Base-by-base conservation (phyloP, 1,140 invertebrate species). In the Drosophila repletoides region DNA sequence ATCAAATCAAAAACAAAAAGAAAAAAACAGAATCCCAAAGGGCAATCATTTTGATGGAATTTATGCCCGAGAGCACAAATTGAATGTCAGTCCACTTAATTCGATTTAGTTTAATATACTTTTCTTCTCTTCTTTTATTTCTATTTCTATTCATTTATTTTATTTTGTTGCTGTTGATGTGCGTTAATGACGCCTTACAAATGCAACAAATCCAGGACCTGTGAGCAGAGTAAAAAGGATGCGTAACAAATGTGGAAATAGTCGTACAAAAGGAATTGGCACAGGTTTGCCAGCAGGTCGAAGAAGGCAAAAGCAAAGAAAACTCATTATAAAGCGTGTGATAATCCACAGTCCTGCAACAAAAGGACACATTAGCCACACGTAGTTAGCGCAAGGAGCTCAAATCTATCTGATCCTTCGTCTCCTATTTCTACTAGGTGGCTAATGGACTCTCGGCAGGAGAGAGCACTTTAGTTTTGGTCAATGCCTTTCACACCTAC, bases 401-500 rank as follows among this genome's bases (percentile, higher is more conserved):
- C n/a, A 59, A 14, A 38, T 52, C 55, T 59, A 53, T 64, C 51
- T 26, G 34, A 38, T 31, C 38, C 9, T 17, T 22, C 21, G 2
- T 36, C 14, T 40, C 17, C 41, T 65, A 10, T 21, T 46, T 31
- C 61, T 31, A 55, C 46, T 74, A 74, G 84, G 74, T 88, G 79
- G 83, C 83, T 86, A 88, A 88, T 88, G 72, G 76, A 87, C 69
- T 53, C 24, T 36, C 56, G 4, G 19, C 26, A 4, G n/a, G n/a
- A 33, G 31, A 43, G 68, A 46, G 73, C 79, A 77, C 80, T 84
- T 84, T 80, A 86, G 80, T 79, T 75, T 86, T 86, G 80, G 80
- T 86, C 80, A 80, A 72, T 86, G 75, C 64, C 72, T 86, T 84
- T 86, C 80, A 86, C 80, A 86, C 80, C 80, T 86, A 60, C 75